Conservation (phyloP, 2,888 invertebrate species). For the Nasonovia ribisnigri region DNA sequence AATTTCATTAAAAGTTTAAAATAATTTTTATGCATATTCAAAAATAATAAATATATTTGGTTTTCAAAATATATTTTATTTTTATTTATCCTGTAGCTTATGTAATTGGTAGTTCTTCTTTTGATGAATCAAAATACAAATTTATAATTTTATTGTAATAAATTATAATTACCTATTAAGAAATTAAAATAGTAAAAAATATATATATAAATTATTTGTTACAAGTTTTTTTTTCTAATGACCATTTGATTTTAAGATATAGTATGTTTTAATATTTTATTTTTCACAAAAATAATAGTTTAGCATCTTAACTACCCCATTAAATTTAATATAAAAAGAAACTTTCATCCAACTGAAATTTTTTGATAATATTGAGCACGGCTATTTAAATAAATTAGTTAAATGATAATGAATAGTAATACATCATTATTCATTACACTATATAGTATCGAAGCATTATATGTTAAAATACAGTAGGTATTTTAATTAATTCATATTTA, state of each 20-base stretch:
- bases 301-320: not conserved
- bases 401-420: constrained; percentile 31
- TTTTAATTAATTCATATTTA: constrained; percentile 39
- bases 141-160: not conserved
- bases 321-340: not conserved
- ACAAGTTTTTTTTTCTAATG: not conserved
- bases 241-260: constrained; percentile 10
- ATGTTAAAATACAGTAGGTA: constrained; percentile 29
- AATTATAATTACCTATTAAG: constrained; percentile 1
- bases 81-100: constrained; percentile 30
- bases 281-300: not conserved
- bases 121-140: constrained; percentile 42
- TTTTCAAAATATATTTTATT: constrained; percentile 41
- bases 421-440: not conserved
- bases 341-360: not conserved
- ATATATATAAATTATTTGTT: constrained; percentile 14
- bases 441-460: not conserved
- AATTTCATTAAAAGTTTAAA: not conserved
- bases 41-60: constrained; percentile 28
- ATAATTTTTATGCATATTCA: constrained; percentile 1
- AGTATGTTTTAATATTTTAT: constrained; percentile 18
- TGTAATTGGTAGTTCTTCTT: constrained; percentile 50
- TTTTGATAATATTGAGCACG: constrained; percentile 19
- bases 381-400: constrained; percentile 50
- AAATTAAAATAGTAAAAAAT: not conserved